Evolutionary conservation across 1,140 invertebrate species (phyloP), one percentile per base, ranked within the genome.

Genomic region (Cyphomyrmex costatus): DNA sequence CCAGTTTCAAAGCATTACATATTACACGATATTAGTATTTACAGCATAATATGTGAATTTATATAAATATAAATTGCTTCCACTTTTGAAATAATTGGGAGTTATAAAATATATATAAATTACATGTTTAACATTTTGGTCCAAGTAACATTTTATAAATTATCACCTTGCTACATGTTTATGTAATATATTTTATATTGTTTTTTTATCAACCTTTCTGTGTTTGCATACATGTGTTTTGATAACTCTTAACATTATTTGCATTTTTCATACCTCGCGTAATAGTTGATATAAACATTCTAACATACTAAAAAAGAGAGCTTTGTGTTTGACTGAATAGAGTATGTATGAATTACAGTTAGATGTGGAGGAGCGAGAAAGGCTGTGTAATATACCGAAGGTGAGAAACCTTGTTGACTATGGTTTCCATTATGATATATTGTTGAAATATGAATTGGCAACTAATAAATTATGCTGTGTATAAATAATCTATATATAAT

Each of bases 301-400:
- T 82, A 85, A 89, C 74, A 84, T 85, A 82, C 58, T 88, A 65
- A 89, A 74, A 87, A 71, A 51, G 10, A 85, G 60, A 85, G 60
- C 84, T 61, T 68, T 80, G 90, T 80, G 90, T 92, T 93, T 93
- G 92, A 93, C 91, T 93, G 93, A 94, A 94, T 89, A 91, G n/a
- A n/a, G 93, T 93, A 92, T 91, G 92, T 94, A 93, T 94, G 91
- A 94, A 94, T 94, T 94, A 89, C 93, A 94, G 94, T 94, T 94
- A 94, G 93, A 94, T 93, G 92, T 94, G 93, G 94, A 95, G 93
- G 94, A 95, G 93, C 94, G 94, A 94, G 94, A 95, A 93, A 95
- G 94, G 94, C 93, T 95, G 93, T 95, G 93, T 94, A 95, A 95
- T 93, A 94, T 95, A 94, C 93, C 93, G 91, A 95, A 95, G 94